A percentile compares a stretch with the other conserved stretches of the same genome.
Evolutionary conservation across 2,888 invertebrate genomes (phyloP).

Genomic region (Drosophila fulvimacula): DNA sequence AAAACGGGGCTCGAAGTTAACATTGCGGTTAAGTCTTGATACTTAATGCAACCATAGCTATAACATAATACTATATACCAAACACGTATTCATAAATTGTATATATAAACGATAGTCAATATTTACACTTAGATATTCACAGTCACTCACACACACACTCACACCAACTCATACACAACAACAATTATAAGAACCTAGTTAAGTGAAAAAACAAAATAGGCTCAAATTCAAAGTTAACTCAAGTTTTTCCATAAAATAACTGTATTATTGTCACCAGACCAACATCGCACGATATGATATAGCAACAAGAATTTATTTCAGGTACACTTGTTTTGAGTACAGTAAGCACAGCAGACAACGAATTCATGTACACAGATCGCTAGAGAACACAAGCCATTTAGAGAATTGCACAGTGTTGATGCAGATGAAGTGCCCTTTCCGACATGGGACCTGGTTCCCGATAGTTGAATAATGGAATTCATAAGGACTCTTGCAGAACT

Average conservation of each 20-base stretch:
- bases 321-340: conserved; percentile 62
- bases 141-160: conserved; percentile 22
- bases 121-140: conserved; percentile 32
- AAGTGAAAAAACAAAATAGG: conserved; percentile 31
- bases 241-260: conserved; percentile 15
- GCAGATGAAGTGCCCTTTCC: conserved; percentile 44
- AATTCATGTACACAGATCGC: conserved; percentile 53
- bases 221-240: conserved; percentile 30
- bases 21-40: conserved; percentile 79
- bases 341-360: conserved; percentile 70
- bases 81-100: conserved; percentile 48
- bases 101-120: conserved; percentile 40
- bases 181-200: conserved; percentile 34
- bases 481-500: background rate
- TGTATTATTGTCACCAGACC: conserved; percentile 25
- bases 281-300: conserved; percentile 37
- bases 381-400: conserved; percentile 25
- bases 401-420: conserved; percentile 25
- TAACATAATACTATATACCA: conserved; percentile 31
- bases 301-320: conserved; percentile 67
- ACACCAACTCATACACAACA: conserved; percentile 15
- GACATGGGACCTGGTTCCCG: conserved; percentile 6
- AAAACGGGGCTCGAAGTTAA: conserved; percentile 84
- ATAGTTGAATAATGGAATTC: background rate
- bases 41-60: conserved; percentile 53